Evolutionary conservation across 1,140 invertebrate genomes (phyloP), one percentile per base, ranked within the genome.

Genomic region (Probaryconus sp.): DNA sequence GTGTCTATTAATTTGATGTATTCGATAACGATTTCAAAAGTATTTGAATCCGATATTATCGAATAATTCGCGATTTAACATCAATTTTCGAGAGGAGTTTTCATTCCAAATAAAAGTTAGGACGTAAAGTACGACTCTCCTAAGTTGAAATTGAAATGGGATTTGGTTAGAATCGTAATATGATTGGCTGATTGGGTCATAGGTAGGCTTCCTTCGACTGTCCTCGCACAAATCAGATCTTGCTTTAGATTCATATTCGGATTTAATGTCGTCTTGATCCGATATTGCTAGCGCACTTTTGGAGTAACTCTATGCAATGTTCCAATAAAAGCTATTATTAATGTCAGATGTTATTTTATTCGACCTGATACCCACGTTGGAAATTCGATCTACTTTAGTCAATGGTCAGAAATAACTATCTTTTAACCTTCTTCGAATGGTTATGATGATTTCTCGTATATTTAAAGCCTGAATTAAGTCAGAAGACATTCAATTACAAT

Each of bases 11-110:
- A 68, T 68, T 68, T 58, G 21, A 68, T 50, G 53, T 18, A 56
- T 58, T 58, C 48, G 63, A 67, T 42, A 10, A 50, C 55, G 24
- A 33, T 47, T 11, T 11, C 20, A 5, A 56, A 56, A 67, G 26
- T 28, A 6, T 56, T 28, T 58, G 45, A 68, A 68, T 67, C 43
- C 11, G 35, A 58, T 42, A 51, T 21, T 14, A 13, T 37, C 28
- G 47, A 60, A 69, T 69, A 60, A 69, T 53, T 69, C 60, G 43
- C 38, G 26, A 26, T 67, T 67, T 48, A 67, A 48, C 43, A 47
- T 56, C 50, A 48, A 48, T 45, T 28, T 33, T n/a, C 16, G 21
- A n/a, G 38, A n/a, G 10, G n/a, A 47, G n/a, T 55, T 55, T 55
- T 65, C 21, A 43, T 38, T 20, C 45, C 20, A 2, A 7, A 16